These are phyloP conservation scores for Periophthalmodon schlosseri DNA, from an alignment of 2,113 vertebrate species.

Conservation along the genomic window DNA sequence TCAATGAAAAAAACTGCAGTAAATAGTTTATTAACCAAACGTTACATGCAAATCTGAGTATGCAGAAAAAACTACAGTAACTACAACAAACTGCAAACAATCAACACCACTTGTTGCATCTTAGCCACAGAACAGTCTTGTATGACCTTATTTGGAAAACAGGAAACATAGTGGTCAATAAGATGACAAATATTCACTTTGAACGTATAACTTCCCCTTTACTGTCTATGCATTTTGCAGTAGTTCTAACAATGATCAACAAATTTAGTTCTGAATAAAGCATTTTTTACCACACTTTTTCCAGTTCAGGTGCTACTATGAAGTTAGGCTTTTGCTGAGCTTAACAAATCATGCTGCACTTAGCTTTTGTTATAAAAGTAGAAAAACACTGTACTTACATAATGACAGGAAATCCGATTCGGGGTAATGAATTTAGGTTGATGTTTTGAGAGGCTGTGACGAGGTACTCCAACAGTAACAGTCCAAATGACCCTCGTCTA, in stretches of 20 bases:
- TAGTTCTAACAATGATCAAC: not conserved
- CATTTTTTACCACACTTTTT: not conserved
- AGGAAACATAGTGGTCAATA: slow-evolving; percentile 66
- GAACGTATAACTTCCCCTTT: slow-evolving; percentile 23
- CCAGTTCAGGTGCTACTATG: not conserved
- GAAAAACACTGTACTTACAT: slow-evolving; percentile 56
- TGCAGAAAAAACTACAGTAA: not conserved
- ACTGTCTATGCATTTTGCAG: not conserved
- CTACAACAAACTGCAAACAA: not conserved
- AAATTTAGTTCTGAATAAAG: not conserved
- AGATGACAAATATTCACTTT: slow-evolving; percentile 36
- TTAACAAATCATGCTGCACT: not conserved
- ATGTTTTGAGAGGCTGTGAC: slow-evolving; percentile 62
- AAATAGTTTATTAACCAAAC: not conserved
- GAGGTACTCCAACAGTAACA: slow-evolving; percentile 75
- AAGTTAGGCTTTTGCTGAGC: not conserved
- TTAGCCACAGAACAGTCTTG: slow-evolving; percentile 38
- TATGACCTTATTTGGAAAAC: slow-evolving; percentile 70
- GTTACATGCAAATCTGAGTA: not conserved
- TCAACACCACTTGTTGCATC: not conserved
- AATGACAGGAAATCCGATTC: slow-evolving; percentile 20
- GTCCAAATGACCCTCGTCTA: slow-evolving; percentile 75
- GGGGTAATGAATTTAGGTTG: slow-evolving; percentile 50
- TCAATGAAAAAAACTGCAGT: too few species aligned
- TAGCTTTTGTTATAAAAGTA: not conserved